Conservation (phyloP, 2,888 invertebrate species). For the Nemapogon koenigi region DNA sequence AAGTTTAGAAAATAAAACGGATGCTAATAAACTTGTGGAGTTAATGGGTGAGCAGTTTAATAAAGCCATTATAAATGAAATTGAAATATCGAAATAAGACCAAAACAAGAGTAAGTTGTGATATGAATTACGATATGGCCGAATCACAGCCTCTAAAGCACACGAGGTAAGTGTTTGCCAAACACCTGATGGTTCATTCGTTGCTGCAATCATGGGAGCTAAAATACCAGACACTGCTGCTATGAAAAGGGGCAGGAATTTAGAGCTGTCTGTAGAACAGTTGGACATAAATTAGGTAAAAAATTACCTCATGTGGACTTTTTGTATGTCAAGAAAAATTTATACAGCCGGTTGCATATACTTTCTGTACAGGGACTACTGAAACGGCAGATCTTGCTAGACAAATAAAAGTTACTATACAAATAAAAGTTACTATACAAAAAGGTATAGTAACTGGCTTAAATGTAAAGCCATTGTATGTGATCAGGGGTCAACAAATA, state of each 20-base stretch:
- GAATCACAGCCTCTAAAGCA: constrained; percentile 10
- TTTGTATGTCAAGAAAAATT: constrained; percentile 1
- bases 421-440: constrained; percentile 14
- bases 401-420: no score
- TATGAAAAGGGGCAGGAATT: constrained; percentile 10
- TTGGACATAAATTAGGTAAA: background rate
- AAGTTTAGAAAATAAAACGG: constrained; percentile 2
- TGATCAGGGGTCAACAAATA: background rate
- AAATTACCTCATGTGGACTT: background rate
- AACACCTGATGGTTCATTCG: constrained; percentile 9
- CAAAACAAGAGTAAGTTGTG: constrained; percentile 9
- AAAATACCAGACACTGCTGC: constrained; percentile 10
- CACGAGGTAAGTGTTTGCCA: constrained; percentile 9
- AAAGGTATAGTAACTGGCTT: constrained; percentile 15
- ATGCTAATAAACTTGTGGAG: constrained; percentile 6
- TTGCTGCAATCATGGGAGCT: constrained; percentile 8
- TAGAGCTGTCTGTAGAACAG: constrained; percentile 4
- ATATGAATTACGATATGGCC: constrained; percentile 7
- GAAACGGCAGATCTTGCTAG: no score
- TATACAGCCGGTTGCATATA: constrained; percentile 11
- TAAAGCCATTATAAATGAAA: constrained; percentile 4
- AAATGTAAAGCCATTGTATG: constrained; percentile 20
- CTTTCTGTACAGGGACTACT: constrained; percentile 13
- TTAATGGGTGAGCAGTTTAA: background rate
- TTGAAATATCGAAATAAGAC: constrained; percentile 4